phyloP scores from a whole-genome alignment of 2,797 vertebrate genomes.

The Chaetophractus vellerosus region DNA sequence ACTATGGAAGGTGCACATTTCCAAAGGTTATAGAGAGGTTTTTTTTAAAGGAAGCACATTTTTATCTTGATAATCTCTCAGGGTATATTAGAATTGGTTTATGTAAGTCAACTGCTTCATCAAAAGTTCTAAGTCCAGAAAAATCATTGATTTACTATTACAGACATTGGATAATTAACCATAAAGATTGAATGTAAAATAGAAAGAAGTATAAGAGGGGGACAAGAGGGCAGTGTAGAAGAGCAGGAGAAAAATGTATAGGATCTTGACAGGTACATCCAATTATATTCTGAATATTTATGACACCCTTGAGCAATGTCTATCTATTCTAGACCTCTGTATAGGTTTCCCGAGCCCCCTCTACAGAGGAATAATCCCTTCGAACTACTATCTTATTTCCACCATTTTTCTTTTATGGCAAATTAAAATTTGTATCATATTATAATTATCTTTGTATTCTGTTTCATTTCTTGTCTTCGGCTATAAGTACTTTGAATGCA shows the following conservation, averaged over 20 bases:
- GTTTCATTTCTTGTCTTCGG: conserved; percentile 35
- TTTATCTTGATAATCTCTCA: background rate
- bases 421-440: background rate
- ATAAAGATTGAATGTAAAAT: background rate
- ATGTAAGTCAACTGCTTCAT: background rate
- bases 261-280: background rate
- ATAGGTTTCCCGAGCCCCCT: background rate
- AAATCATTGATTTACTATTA: conserved; percentile 30
- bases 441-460: background rate
- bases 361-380: background rate
- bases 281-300: background rate
- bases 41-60: background rate
- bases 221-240: background rate
- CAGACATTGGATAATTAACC: background rate
- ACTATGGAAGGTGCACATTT: background rate
- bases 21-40: background rate
- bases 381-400: background rate
- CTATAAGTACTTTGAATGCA: background rate
- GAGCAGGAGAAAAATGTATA: background rate
- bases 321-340: background rate
- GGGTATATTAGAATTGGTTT: background rate
- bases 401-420: background rate
- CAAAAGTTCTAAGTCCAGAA: background rate
- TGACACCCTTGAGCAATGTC: background rate
- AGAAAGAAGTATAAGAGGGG: background rate